A percentile compares a stretch with the other conserved stretches of the same genome.
These are phyloP conservation scores for Phyllostomus hastatus DNA, from an alignment of 2,113 vertebrate genomes.

Conservation along the genomic window DNA sequence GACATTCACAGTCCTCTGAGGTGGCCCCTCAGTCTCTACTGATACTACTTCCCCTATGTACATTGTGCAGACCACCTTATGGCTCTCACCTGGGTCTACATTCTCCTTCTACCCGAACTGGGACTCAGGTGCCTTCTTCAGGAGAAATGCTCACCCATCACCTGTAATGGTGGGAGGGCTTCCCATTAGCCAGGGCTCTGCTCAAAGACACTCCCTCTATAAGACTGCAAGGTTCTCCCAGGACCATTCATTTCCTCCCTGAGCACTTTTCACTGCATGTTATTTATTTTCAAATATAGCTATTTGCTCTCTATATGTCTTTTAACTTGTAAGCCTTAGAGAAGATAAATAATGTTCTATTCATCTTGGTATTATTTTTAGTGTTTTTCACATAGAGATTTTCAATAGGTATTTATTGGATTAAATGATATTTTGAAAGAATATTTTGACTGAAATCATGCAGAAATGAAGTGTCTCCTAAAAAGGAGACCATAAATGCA, in stretches of 20 bases:
- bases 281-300: not conserved
- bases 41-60: not conserved
- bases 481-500: not conserved
- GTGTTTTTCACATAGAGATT: not conserved
- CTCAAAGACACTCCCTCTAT: not conserved
- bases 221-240: not conserved
- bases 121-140: not conserved
- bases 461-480: not conserved
- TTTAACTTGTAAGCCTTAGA: not conserved
- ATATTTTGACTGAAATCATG: not conserved
- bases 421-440: not conserved
- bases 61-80: not conserved
- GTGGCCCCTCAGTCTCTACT: not conserved
- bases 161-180: not conserved
- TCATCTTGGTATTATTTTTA: not conserved
- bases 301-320: not conserved
- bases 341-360: not conserved
- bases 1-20: not conserved
- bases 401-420: conserved; percentile 1
- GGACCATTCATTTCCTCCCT: not conserved
- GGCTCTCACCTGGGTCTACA: not conserved
- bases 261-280: not conserved
- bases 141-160: not conserved
- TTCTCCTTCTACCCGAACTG: not conserved
- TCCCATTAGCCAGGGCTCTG: not conserved